phyloP scores from a whole-genome alignment of 2,888 invertebrate genomes.

The Cosmopolites sordidus region DNA sequence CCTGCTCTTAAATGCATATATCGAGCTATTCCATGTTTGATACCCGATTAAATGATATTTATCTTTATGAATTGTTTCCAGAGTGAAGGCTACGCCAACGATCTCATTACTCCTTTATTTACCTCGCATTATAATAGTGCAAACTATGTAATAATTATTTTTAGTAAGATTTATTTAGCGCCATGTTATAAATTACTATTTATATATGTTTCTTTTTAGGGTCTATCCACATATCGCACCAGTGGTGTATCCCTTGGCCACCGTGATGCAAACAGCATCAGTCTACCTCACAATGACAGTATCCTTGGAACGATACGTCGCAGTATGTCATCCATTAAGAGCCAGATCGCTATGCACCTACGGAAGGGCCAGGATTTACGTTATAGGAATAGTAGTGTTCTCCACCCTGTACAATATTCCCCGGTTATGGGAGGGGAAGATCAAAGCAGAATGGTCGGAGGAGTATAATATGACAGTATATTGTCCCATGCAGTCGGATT shows the following conservation, averaged over 20 bases:
- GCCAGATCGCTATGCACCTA: constrained; percentile 90
- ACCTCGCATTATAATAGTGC: too few relatives aligned
- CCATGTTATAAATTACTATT: too few relatives aligned
- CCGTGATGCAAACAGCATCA: constrained; percentile 88
- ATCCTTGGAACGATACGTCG: constrained; percentile 90
- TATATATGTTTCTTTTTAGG: constrained; percentile 61
- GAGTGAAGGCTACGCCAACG: too few relatives aligned
- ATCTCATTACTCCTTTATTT: too few relatives aligned
- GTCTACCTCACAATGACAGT: constrained; percentile 89
- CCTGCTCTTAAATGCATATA: too few relatives aligned
- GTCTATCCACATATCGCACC: constrained; percentile 78
- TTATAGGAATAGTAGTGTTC: constrained; percentile 73
- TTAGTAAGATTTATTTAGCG: too few relatives aligned
- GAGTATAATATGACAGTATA: constrained; percentile 53
- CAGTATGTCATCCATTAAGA: constrained; percentile 84
- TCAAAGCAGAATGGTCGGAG: constrained; percentile 43
- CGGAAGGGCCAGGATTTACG: constrained; percentile 78
- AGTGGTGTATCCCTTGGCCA: constrained; percentile 75
- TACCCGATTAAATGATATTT: too few relatives aligned
- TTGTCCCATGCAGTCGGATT: constrained; percentile 64
- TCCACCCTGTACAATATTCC: constrained; percentile 84
- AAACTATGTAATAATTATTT: too few relatives aligned
- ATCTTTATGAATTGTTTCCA: too few relatives aligned
- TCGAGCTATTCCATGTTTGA: too few relatives aligned
- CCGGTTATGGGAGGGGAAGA: constrained; percentile 66